phyloP scores from a whole-genome alignment of 2,888 invertebrate species.

The Troides aeacus region DNA sequence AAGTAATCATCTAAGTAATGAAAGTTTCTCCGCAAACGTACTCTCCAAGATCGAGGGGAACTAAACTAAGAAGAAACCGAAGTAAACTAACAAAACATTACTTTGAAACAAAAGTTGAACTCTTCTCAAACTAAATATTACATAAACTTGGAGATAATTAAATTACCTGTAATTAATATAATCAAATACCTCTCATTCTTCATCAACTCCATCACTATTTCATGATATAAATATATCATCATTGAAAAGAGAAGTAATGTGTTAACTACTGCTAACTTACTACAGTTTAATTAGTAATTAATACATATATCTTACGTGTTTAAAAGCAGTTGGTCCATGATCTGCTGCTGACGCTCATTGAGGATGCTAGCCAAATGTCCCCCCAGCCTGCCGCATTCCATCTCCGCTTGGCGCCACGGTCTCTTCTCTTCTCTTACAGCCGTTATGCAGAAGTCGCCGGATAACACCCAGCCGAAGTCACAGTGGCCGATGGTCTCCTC shows the following conservation, averaged over 20 bases:
- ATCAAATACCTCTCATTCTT: too few relatives aligned
- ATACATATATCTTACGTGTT: conserved; percentile 77
- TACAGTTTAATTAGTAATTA: too few relatives aligned
- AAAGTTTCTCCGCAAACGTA: conserved; percentile 8
- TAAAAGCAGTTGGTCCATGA: conserved; percentile 82
- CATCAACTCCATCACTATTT: too few relatives aligned
- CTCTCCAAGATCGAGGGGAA: not conserved
- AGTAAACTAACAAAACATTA: too few relatives aligned
- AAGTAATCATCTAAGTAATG: conserved; percentile 9
- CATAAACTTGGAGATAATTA: too few relatives aligned
- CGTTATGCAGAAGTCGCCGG: conserved; percentile 83
- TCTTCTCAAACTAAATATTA: too few relatives aligned
- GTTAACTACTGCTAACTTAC: too few relatives aligned
- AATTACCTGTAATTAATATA: too few relatives aligned
- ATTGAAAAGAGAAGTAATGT: too few relatives aligned
- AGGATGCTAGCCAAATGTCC: conserved; percentile 85
- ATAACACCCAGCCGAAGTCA: conserved; percentile 85
- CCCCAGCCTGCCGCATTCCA: conserved; percentile 81
- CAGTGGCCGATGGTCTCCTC: conserved; percentile 83
- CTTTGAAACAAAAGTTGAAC: too few relatives aligned
- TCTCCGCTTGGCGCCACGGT: conserved; percentile 85
- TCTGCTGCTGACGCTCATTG: conserved; percentile 81
- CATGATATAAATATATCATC: too few relatives aligned
- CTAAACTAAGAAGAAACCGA: too few relatives aligned
- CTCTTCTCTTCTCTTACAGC: conserved; percentile 79